These are phyloP conservation scores for Actenoides lindsayi DNA, from an alignment of 2,113 vertebrate species.

Conservation along the genomic window DNA sequence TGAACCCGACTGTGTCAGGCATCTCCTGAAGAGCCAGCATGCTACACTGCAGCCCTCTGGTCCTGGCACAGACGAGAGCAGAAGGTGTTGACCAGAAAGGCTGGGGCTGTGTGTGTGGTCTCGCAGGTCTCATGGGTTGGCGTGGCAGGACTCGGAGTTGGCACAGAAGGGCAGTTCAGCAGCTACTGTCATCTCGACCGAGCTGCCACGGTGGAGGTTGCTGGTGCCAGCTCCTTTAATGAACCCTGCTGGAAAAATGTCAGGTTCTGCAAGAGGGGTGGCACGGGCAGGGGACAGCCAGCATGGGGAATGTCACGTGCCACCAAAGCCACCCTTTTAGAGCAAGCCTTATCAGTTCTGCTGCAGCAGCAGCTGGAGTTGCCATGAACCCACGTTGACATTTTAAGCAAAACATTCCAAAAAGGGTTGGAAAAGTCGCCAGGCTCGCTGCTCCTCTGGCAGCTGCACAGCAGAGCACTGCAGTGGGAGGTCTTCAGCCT, in stretches of 20 bases:
- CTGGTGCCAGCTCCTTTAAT: not conserved
- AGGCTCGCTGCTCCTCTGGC: not conserved
- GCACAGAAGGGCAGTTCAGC: not conserved
- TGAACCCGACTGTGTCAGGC: rapidly evolving
- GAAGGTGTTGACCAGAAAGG: not conserved
- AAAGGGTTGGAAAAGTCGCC: not conserved
- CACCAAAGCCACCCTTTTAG: not conserved
- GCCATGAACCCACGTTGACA: rapidly evolving
- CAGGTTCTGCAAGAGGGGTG: not conserved
- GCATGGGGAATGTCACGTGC: not conserved
- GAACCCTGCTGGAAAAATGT: rapidly evolving
- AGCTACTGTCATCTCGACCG: not conserved
- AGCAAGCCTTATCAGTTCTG: not conserved
- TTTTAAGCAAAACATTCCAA: not conserved
- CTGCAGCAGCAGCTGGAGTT: not conserved
- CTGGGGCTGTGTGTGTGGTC: not conserved
- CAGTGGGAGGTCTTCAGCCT: rapidly evolving
- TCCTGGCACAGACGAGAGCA: not conserved
- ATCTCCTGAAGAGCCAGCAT: not conserved
- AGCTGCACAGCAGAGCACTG: not conserved
- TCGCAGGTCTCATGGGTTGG: rapidly evolving
- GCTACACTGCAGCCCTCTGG: not conserved
- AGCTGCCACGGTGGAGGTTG: not conserved
- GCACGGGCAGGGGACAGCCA: not conserved
- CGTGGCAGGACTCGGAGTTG: no score